Evolutionary conservation across 2,888 invertebrate species (phyloP).

Genomic region (Scaptomyza tumidula): DNA sequence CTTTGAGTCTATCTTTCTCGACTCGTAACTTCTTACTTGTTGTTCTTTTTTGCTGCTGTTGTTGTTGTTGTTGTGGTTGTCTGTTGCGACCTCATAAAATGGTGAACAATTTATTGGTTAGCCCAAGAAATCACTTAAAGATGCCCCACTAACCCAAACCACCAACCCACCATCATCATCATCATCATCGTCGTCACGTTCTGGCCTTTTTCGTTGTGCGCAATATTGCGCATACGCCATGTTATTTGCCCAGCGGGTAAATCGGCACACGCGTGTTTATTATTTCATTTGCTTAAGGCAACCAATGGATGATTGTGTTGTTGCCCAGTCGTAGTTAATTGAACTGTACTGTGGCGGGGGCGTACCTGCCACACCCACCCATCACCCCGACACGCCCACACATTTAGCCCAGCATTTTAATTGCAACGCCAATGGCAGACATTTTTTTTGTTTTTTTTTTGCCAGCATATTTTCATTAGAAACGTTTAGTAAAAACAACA

Average conservation of each 20-base stretch:
- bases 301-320: not conserved
- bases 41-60: not conserved
- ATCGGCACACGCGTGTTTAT: slow-evolving; percentile 26
- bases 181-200: not conserved
- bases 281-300: slow-evolving; percentile 54
- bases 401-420: slow-evolving; percentile 10
- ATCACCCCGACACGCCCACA: not conserved
- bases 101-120: not conserved
- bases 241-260: slow-evolving; percentile 16
- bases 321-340: slow-evolving; percentile 30
- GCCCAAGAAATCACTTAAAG: slow-evolving; percentile 38
- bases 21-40: not conserved
- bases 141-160: slow-evolving; percentile 12
- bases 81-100: not conserved
- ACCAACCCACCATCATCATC: slow-evolving; percentile 11
- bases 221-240: slow-evolving; percentile 53
- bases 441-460: not conserved
- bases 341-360: slow-evolving; percentile 34
- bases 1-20: no score
- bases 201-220: not conserved
- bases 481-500: not conserved
- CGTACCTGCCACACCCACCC: slow-evolving; percentile 19
- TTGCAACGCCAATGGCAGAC: slow-evolving; percentile 1
- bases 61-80: not conserved
- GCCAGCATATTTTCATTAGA: slow-evolving; percentile 1